Base-by-base conservation (phyloP, 2,888 invertebrate genomes). In the Gymnosoma rotundatum region DNA sequence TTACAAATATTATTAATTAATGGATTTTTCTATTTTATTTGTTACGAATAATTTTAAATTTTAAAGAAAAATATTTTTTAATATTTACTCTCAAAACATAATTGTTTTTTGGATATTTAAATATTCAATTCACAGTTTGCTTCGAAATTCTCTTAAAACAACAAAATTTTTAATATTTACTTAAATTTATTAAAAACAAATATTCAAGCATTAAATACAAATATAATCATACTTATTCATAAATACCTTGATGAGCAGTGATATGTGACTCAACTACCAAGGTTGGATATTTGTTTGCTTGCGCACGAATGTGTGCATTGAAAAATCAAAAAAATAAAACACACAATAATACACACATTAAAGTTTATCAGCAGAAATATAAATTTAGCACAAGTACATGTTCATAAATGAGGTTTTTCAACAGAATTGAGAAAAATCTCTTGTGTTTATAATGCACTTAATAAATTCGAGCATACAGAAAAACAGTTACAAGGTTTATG, bases 371-470 rank as follows among this genome's bases (percentile, higher is more conserved):
- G 48, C 18, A 73, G 38, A 81, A 73, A 81, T 58, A 58, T 25
- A 74, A 84, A 84, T 84, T 81, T 78, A 78, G 78, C 60, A 70
- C 81, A 81, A 84, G 84, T 84, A 60, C 78, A 81, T 81, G 63
- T 81, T 81, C 84, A 81, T 78, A 84, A 84, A 78, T 84, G 70
- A 81, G 73, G 61, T 63, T 81, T 69, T 60, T 69, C 16, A 48
- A 42, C 45, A 72, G 56, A 72, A 83, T 73, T 61, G 32, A 64
- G 64, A 60, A 81, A 84, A 78, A 84, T 78, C 73, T 60, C 81
- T 84, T 84, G 63, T 84, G 78, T 78, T 84, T 78, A 78, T 84
- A 84, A 84, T 78, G 78, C 64, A 78, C 84, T 84, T 81, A 69
- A 42, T 78, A 58, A 32, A 50, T 38, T 61, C 63, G 36, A 54